phyloP scores from a whole-genome alignment of 2,113 vertebrate species.

The Datnioides undecimradiatus region DNA sequence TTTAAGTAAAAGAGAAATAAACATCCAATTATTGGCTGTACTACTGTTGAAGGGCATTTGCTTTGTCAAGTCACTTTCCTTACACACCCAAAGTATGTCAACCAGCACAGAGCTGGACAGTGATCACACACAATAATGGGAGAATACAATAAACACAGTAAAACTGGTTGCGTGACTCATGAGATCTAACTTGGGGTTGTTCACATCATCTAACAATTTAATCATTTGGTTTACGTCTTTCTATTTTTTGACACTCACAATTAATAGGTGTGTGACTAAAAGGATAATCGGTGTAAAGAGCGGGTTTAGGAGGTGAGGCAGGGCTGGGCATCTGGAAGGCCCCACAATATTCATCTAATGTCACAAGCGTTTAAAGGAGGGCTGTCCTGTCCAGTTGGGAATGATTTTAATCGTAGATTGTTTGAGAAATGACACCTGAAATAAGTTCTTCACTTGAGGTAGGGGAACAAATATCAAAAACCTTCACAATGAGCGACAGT shows the following conservation, averaged over 20 bases:
- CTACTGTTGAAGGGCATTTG: background rate
- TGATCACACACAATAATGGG: background rate
- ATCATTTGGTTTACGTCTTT: background rate
- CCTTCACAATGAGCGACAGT: background rate
- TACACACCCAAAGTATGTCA: background rate
- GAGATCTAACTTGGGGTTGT: background rate
- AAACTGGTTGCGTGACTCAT: background rate
- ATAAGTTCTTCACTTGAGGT: background rate
- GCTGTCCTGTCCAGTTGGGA: too few species aligned
- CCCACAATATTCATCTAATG: background rate
- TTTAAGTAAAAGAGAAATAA: too few species aligned
- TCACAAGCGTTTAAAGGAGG: background rate
- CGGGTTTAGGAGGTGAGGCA: background rate
- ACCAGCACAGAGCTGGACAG: background rate
- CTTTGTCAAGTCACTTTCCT: background rate
- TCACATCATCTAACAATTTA: background rate
- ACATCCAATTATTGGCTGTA: too few species aligned
- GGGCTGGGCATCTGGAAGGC: background rate
- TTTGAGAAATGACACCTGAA: background rate
- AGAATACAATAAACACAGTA: background rate
- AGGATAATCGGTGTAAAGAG: background rate
- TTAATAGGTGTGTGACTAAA: background rate
- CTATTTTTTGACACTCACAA: background rate
- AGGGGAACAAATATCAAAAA: too few species aligned
- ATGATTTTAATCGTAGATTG: background rate